Evolutionary conservation across 2,888 invertebrate species (phyloP).

Genomic region (Sminthurinus aureus): DNA sequence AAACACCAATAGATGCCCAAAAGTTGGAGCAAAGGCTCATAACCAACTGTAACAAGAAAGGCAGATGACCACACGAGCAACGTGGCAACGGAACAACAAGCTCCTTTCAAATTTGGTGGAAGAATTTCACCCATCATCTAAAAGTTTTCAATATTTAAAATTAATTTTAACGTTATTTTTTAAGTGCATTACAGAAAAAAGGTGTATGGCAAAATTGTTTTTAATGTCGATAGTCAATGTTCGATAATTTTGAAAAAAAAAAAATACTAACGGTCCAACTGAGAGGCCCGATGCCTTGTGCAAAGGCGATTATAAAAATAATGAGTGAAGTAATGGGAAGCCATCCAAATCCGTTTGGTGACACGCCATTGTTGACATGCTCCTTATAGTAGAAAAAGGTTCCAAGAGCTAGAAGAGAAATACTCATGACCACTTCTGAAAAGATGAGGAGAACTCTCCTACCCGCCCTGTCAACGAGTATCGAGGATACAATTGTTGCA

Average conservation of each 20-base stretch:
- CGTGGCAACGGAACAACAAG: constrained; percentile 77
- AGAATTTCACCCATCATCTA: neutral
- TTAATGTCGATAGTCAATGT: neutral
- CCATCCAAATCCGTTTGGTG: constrained; percentile 68
- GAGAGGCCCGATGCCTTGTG: constrained; percentile 80
- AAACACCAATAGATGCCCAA: constrained; percentile 50
- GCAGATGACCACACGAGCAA: constrained; percentile 78
- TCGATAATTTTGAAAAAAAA: too few relatives aligned
- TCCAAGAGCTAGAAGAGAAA: constrained; percentile 75
- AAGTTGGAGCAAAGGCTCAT: constrained; percentile 37
- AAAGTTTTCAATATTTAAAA: neutral
- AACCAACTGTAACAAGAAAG: constrained; percentile 66
- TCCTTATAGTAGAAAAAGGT: constrained; percentile 71
- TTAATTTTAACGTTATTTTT: too few relatives aligned
- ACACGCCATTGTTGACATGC: neutral
- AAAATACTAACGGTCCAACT: constrained; percentile 78
- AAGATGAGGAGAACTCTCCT: constrained; percentile 79
- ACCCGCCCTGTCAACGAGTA: constrained; percentile 81
- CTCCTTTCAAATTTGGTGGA: neutral
- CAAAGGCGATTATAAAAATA: constrained; percentile 80
- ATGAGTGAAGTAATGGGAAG: constrained; percentile 77
- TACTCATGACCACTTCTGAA: constrained; percentile 76
- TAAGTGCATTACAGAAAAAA: too few relatives aligned
- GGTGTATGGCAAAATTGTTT: neutral
- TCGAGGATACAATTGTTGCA: constrained; percentile 66